Percentiles rank a stretch among this genome's conserved stretches.
Evolutionary conservation across 2,113 vertebrate genomes (phyloP).

Genomic region (Bungarus multicinctus): DNA sequence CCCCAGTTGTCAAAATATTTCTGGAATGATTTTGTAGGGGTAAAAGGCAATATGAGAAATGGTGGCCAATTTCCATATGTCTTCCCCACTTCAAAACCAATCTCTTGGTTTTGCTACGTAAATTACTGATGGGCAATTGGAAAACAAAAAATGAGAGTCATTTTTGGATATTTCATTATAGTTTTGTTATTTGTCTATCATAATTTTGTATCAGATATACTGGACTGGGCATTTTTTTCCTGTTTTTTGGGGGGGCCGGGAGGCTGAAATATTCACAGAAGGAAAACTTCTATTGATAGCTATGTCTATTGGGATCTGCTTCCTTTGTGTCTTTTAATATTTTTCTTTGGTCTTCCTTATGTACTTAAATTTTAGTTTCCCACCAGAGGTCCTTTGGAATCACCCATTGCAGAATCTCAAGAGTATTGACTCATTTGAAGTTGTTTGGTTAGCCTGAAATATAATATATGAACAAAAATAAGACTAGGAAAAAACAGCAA

Average conservation of each 20-base stretch:
- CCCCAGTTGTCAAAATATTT: neutral
- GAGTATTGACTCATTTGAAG: neutral
- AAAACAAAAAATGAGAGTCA: neutral
- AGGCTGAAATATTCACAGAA: too few species aligned
- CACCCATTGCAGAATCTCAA: neutral
- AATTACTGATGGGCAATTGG: neutral
- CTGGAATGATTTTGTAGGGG: neutral
- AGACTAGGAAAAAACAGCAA: neutral
- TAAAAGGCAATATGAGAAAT: neutral
- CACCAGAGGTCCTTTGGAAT: neutral
- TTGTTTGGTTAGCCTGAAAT: neutral
- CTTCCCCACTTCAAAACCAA: neutral
- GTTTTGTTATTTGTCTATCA: neutral
- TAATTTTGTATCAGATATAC: neutral
- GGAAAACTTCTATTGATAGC: neutral
- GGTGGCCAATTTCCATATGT: neutral
- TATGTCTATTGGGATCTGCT: neutral
- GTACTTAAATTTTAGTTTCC: neutral
- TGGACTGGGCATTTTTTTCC: neutral
- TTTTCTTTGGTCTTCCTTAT: neutral
- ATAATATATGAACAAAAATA: too few species aligned
- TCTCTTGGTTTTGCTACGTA: neutral
- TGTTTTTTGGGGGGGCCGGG: neutral
- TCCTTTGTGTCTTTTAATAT: neutral
- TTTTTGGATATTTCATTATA: neutral